A percentile compares a stretch with the other conserved stretches of the same genome.
These are phyloP conservation scores for Heliconius melpomene DNA, from an alignment of 1,140 invertebrate genomes.

Conservation along the genomic window DNA sequence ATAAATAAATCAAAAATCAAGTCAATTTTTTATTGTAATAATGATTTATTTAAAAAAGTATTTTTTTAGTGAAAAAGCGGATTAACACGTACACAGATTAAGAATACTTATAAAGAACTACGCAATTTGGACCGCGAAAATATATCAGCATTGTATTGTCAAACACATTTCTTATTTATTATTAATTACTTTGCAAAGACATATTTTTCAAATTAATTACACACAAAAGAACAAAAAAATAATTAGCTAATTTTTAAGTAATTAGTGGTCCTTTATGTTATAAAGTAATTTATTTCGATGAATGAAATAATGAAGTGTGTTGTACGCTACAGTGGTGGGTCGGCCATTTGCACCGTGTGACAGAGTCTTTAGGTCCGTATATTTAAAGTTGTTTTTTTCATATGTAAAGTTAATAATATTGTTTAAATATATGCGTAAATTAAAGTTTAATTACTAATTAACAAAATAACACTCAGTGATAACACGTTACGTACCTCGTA, in stretches of 20 bases:
- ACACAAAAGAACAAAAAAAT: conserved; percentile 45
- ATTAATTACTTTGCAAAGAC: conserved; percentile 32
- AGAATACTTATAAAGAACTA: conserved; percentile 34
- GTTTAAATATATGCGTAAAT: conserved; percentile 73
- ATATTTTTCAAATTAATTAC: conserved; percentile 23
- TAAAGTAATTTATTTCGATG: conserved; percentile 35
- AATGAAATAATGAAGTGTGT: conserved; percentile 65
- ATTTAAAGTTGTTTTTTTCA: conserved; percentile 60
- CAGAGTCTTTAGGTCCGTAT: conserved; percentile 77
- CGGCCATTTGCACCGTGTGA: conserved; percentile 80
- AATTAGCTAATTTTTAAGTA: conserved; percentile 55
- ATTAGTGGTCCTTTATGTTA: conserved; percentile 42
- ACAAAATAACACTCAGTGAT: conserved; percentile 67
- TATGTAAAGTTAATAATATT: conserved; percentile 57
- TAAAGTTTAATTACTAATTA: conserved; percentile 51
- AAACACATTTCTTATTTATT: conserved; percentile 51
- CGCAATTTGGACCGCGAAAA: conserved; percentile 55
- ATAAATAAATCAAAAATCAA: conserved; percentile 11
- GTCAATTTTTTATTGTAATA: neutral
- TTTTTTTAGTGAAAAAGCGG: conserved; percentile 29
- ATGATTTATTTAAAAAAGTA: neutral
- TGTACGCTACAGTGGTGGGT: conserved; percentile 78
- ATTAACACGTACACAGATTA: conserved; percentile 40
- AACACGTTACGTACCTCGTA: conserved; percentile 71
- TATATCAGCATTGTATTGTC: conserved; percentile 46